Evolutionary conservation across 1,140 invertebrate species (phyloP), one percentile per base, ranked within the genome.

Genomic region (Hypothenemus hampei): DNA sequence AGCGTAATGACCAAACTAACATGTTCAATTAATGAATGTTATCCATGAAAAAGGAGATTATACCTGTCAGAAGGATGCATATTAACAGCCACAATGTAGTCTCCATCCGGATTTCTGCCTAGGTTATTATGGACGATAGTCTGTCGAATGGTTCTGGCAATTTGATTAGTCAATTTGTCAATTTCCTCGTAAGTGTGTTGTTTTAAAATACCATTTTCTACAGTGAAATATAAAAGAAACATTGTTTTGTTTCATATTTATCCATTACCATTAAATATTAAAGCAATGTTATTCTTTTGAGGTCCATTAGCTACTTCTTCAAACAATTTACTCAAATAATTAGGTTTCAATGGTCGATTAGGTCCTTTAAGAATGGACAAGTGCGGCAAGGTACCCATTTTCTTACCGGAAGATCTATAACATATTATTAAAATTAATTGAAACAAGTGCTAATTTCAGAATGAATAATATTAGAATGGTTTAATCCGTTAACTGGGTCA

Each of bases 31-130:
- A 29, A 13, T 26, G 29, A 45, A 7, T 43, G 15, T 45, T 45
- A 26, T 24, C 13, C n/a, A 45, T n/a, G 15, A 1, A 29, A 29
- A 31, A 6, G 3, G 15, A 3, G n/a, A n/a, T n/a, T 1, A 7
- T 41, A 56, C 53, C 39, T 56, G 23, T 88, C 81, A 8, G 82
- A 80, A 0, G 89, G 87, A 49, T 81, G 78, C 77, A 92, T 81
- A 63, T 82, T 86, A 0, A 93, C 84, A 1, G 82, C 86, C 0
- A 91, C 75, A 3, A 90, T 75, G 50, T 73, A 81, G 59, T 85
- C 82, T 0, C 80, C 79, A 65, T 87, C 83, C 1, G 62, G 63
- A 62, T 86, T 87, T 1, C 71, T 64, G 5, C 58, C 23, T 19
- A 73, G 59, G 20, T 67, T 66, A 57, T 66, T 63, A 63, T 57